Conservation (phyloP, 2,113 vertebrate genomes). For the Sigmodon hispidus region DNA sequence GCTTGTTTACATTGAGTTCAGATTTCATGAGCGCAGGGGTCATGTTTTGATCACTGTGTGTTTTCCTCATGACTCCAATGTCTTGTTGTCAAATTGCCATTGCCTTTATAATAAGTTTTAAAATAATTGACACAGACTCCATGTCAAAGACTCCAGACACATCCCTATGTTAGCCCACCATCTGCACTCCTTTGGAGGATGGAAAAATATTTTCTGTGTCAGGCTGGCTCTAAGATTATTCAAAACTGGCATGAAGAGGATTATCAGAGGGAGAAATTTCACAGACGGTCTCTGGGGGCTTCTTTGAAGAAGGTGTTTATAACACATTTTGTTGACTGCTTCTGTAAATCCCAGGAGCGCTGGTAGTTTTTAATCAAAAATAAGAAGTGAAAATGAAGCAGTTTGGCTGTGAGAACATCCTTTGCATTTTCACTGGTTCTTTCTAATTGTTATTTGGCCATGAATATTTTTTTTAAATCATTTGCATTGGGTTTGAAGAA, state of each 20-base stretch:
- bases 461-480: constrained; percentile 30
- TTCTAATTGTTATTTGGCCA: constrained; percentile 67
- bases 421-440: constrained; percentile 50
- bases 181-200: constrained; percentile 11
- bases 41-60: neutral
- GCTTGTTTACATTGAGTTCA: neutral
- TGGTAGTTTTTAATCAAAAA: constrained; percentile 62
- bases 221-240: neutral
- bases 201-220: constrained; percentile 59
- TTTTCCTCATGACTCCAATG: neutral
- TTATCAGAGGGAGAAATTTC: constrained; percentile 38
- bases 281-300: constrained; percentile 40
- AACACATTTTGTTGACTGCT: constrained; percentile 65
- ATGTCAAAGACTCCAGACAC: neutral
- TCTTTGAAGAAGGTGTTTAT: constrained; percentile 72
- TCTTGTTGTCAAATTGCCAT: neutral
- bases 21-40: neutral
- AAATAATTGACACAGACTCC: neutral
- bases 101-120: constrained; percentile 19
- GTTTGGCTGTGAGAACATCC: constrained; percentile 43
- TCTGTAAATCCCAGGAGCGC: constrained; percentile 71
- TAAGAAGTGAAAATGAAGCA: constrained; percentile 73
- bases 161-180: neutral
- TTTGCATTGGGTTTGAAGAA: constrained; percentile 44
- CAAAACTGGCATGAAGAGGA: constrained; percentile 56